These are phyloP conservation scores for Eupsilia transversa DNA, from an alignment of 2,888 invertebrate genomes.

Conservation along the genomic window DNA sequence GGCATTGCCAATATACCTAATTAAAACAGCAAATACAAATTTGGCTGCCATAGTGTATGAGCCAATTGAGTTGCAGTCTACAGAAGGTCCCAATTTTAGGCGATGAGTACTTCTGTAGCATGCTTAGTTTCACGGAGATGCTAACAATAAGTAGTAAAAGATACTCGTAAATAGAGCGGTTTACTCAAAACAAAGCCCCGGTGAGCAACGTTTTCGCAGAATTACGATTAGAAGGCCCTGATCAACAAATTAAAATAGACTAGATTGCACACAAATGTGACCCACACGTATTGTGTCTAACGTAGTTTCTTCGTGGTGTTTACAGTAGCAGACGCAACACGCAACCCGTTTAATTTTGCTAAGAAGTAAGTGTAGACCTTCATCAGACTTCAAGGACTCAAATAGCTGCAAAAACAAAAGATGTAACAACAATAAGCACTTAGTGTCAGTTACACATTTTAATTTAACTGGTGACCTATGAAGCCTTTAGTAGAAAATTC, in stretches of 20 bases:
- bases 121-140: neutral
- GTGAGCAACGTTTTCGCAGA: slow-evolving; percentile 24
- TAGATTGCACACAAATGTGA: slow-evolving; percentile 12
- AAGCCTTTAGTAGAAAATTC: neutral
- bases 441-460: neutral
- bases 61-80: neutral
- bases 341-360: neutral
- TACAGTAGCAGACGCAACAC: neutral
- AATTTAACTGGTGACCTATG: neutral
- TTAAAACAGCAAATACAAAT: neutral
- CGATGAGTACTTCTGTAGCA: neutral
- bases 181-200: slow-evolving; percentile 23
- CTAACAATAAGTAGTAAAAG: slow-evolving; percentile 17
- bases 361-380: neutral
- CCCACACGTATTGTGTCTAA: slow-evolving; percentile 3
- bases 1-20: neutral
- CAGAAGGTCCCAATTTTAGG: neutral
- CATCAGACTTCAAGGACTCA: neutral
- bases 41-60: neutral
- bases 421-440: neutral
- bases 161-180: slow-evolving; percentile 33
- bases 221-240: slow-evolving; percentile 14
- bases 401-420: neutral
- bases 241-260: slow-evolving; percentile 27
- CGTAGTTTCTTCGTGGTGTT: neutral